Evolutionary conservation across 2,113 vertebrate genomes (phyloP), one percentile per base, ranked within the genome.

Genomic region (Oreocharis arfaki): DNA sequence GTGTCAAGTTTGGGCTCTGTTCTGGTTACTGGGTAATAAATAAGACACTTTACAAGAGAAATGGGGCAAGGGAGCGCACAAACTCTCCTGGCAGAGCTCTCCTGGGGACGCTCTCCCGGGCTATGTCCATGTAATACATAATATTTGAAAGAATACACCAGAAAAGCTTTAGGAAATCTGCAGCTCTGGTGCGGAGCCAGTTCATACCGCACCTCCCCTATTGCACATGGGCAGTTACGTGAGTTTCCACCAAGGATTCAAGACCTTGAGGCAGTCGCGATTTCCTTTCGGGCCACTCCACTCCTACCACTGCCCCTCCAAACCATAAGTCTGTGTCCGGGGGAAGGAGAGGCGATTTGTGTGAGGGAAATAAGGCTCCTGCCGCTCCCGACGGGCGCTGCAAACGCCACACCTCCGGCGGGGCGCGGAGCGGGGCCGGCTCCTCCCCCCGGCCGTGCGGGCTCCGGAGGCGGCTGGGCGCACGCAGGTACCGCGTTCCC

Each of bases 241-340:
- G 20, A 85, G 26, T 57, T 52, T 67, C 47, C 4, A 3, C 10
- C n/a, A 12, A 14, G 28, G 33, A 28, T 10, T 46, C 18, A 28
- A 20, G 6, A 26, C 4, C 22, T 16, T 6, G 12, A 33, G 24
- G 12, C n/a, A 30, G 37, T 4, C 1, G 9, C 9, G 24, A 11
- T 53, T 44, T 44, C 4, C 32, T 24, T 16, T 21, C 3, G 16
- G 22, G 15, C 19, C n/a, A 1, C 16, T 12, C 21, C 3, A 0
- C 30, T 33, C 11, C 15, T 27, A 3, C 4, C 7, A 1, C 35
- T 4, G 59, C 1, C 47, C 57, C 0, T 15, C 11, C 42, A 1
- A 17, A 6, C 10, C n/a, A 0, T 8, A 4, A 6, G 3, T 0
- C 4, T 2, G 13, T 9, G 9, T 13, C 2, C 7, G 4, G 2